Percentiles rank a stretch among this genome's conserved stretches.
phyloP scores from a whole-genome alignment of 2,797 vertebrate genomes.

The Sternotherus odoratus region DNA sequence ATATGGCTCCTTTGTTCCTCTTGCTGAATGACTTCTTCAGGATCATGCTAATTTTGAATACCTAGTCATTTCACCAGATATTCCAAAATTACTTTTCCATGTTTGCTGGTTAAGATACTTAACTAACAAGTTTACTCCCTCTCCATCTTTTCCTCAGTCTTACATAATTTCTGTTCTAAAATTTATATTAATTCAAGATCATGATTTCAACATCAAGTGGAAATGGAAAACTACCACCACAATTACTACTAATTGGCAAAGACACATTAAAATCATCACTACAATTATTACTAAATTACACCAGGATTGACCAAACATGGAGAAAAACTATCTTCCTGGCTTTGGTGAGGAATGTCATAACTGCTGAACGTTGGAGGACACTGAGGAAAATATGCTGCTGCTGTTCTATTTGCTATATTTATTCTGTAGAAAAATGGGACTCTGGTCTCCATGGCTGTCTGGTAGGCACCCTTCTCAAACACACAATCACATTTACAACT shows the following conservation, averaged over 20 bases:
- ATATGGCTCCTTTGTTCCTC: neutral
- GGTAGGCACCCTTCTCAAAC: neutral
- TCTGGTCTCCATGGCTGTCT: neutral
- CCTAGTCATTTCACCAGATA: neutral
- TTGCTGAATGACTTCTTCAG: neutral
- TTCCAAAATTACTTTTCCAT: neutral
- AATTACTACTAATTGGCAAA: neutral
- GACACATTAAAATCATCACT: neutral
- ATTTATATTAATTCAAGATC: neutral
- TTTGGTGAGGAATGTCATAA: neutral
- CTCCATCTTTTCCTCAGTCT: neutral
- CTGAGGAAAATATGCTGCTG: neutral
- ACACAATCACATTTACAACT: neutral
- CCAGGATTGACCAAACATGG: neutral
- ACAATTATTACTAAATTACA: neutral
- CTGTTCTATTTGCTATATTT: neutral
- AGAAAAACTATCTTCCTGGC: neutral
- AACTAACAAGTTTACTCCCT: neutral
- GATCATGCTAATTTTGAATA: neutral
- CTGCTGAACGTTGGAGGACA: neutral
- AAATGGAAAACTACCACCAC: neutral
- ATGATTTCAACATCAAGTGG: neutral
- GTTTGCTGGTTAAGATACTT: neutral
- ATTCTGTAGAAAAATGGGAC: neutral
- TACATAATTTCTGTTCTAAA: neutral